Evolutionary conservation across 2,797 vertebrate genomes (phyloP).

Genomic region (Valencia hispanica): DNA sequence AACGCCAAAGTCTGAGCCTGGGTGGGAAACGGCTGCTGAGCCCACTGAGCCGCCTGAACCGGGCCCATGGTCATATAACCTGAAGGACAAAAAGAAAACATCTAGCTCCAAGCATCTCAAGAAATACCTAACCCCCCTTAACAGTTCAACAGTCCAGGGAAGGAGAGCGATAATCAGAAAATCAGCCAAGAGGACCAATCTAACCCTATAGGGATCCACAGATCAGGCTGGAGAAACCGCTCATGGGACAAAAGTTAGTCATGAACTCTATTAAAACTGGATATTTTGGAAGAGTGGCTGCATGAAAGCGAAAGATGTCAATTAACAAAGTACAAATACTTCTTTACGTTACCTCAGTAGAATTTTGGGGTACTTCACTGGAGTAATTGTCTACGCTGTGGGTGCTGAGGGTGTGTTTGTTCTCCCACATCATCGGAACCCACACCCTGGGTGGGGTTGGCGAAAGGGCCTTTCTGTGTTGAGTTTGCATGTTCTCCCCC

Average conservation of each 20-base stretch:
- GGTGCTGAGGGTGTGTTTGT: too few species aligned
- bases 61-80: conserved; percentile 99
- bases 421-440: too few species aligned
- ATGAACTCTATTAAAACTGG: neutral
- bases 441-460: too few species aligned
- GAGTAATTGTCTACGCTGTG: too few species aligned
- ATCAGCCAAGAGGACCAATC: too few species aligned
- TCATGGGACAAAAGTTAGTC: neutral
- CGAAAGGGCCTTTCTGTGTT: too few species aligned
- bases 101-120: neutral
- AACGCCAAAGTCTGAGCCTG: conserved; percentile 91
- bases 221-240: neutral
- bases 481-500: too few species aligned
- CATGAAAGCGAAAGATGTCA: too few species aligned
- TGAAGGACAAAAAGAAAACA: conserved; percentile 48
- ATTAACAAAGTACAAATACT: too few species aligned
- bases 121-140: too few species aligned
- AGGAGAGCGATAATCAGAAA: neutral
- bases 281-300: neutral
- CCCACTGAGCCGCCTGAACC: conserved; percentile 96
- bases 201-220: neutral
- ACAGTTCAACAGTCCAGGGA: neutral
- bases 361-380: too few species aligned
- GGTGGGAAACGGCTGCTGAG: conserved; percentile 90
- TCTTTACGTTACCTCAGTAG: too few species aligned